These are phyloP conservation scores for Rhynchopsitta pachyrhyncha DNA, from an alignment of 2,113 vertebrate species.

Conservation along the genomic window DNA sequence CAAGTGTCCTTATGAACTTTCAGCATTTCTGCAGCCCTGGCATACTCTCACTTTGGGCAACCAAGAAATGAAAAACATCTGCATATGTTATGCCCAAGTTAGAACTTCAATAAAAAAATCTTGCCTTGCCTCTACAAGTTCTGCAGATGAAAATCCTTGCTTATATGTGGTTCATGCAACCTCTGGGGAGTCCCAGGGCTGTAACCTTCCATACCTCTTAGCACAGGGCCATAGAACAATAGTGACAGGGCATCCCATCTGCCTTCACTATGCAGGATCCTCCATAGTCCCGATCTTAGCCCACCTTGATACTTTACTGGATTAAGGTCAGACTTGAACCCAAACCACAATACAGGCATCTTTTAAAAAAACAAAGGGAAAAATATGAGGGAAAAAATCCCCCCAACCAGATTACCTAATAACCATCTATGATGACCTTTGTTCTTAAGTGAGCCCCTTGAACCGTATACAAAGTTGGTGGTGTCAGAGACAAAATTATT, in stretches of 20 bases:
- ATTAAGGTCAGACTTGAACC: neutral
- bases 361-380: neutral
- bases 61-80: neutral
- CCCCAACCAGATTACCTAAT: too few species aligned
- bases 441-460: neutral
- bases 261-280: fast-evolving
- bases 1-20: fast-evolving
- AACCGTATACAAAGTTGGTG: neutral
- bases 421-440: neutral
- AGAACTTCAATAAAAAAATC: neutral
- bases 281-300: neutral
- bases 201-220: neutral
- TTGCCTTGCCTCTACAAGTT: fast-evolving
- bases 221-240: fast-evolving
- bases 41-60: neutral
- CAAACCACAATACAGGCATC: neutral
- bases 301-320: neutral
- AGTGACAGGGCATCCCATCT: neutral
- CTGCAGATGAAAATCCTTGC: neutral
- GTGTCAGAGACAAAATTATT: neutral
- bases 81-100: neutral
- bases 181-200: neutral
- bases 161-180: neutral
- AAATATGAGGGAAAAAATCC: neutral
- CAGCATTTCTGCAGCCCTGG: neutral